A percentile compares a stretch with the other conserved stretches of the same genome.
Conservation (phyloP, 1,140 invertebrate species). For the Latrodectus geometricus region DNA sequence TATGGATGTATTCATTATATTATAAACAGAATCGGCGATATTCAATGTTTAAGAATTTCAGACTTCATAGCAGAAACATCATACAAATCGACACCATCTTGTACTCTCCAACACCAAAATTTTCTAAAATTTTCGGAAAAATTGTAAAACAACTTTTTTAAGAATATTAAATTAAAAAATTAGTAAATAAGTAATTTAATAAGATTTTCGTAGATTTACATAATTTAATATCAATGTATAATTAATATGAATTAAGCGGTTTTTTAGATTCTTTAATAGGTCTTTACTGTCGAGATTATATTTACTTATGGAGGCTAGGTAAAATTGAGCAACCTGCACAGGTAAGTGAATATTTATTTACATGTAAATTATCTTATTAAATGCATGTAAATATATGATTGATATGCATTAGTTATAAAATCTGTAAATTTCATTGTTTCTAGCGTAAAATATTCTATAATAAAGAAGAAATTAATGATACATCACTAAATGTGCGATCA, state of each 20-base stretch:
- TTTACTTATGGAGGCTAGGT: slow-evolving; percentile 49
- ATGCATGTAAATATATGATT: neutral
- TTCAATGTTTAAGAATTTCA: neutral
- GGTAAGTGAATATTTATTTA: slow-evolving; percentile 40
- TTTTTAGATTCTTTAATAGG: neutral
- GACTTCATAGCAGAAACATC: neutral
- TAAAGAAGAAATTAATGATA: no score
- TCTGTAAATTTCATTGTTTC: no score
- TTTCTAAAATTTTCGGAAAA: neutral
- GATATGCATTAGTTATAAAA: neutral
- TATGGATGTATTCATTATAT: no score
- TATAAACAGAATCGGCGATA: neutral
- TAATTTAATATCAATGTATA: no score
- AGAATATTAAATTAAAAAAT: no score
- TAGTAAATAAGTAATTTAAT: no score
- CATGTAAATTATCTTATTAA: slow-evolving; percentile 13
- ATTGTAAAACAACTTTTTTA: neutral
- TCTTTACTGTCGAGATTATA: slow-evolving; percentile 20
- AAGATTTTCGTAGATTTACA: no score
- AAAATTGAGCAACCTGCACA: neutral
- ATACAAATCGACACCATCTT: slow-evolving; percentile 40
- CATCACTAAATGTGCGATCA: no score
- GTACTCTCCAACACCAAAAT: slow-evolving; percentile 27
- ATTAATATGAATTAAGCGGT: no score
- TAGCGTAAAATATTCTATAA: no score